Percentiles rank a stretch among this genome's conserved stretches.
phyloP scores from a whole-genome alignment of 2,113 vertebrate genomes.

The Zapornia atra region DNA sequence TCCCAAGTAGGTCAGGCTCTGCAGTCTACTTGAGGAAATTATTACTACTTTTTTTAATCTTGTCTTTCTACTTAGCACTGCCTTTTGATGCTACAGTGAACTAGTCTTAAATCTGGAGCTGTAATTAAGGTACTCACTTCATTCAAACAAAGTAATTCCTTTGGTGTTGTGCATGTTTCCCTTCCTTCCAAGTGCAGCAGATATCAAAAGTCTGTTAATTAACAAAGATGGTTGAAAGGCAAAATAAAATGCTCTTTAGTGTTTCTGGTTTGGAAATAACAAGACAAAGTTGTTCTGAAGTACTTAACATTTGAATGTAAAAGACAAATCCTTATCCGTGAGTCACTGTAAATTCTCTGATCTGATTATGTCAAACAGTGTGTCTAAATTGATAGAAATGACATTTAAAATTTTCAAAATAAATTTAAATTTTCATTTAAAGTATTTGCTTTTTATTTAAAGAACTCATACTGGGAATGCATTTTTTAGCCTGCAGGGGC shows the following conservation, averaged over 20 bases:
- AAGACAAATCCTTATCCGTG: constrained; percentile 52
- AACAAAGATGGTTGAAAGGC: constrained; percentile 32
- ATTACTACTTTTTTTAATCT: background rate
- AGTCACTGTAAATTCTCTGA: constrained; percentile 59
- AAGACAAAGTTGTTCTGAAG: constrained; percentile 48
- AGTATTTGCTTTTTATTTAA: constrained; percentile 53
- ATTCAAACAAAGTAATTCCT: constrained; percentile 9
- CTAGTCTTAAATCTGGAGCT: constrained; percentile 1
- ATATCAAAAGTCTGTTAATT: constrained; percentile 29
- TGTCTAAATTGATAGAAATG: constrained; percentile 62
- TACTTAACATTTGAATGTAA: constrained; percentile 63
- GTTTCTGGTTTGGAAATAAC: constrained; percentile 66
- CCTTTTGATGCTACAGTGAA: constrained; percentile 25
- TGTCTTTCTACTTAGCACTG: background rate
- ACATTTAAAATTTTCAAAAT: constrained; percentile 58
- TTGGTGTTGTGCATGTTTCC: constrained; percentile 3
- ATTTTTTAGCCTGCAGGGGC: background rate
- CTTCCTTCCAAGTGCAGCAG: constrained; percentile 21
- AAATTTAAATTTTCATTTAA: constrained; percentile 69
- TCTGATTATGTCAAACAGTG: constrained; percentile 48
- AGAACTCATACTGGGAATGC: background rate
- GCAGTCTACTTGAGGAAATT: background rate
- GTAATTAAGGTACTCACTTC: constrained; percentile 28
- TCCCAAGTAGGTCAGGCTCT: background rate
- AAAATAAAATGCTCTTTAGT: constrained; percentile 44